Evolutionary conservation across 2,113 vertebrate species (phyloP).

Genomic region (Stomatorhinus ivindoensis): DNA sequence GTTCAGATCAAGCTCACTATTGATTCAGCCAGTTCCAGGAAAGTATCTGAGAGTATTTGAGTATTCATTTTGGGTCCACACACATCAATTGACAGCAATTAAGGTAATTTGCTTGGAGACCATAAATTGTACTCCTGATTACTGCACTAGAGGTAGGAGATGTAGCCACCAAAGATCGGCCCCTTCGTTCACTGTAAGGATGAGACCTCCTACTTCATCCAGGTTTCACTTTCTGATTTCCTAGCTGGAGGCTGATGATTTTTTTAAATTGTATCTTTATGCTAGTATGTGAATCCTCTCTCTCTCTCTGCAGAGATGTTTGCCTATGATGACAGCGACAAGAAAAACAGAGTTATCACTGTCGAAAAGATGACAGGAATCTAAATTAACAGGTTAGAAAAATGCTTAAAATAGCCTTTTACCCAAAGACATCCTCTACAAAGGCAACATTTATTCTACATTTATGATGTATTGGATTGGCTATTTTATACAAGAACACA

Average conservation of each 20-base stretch:
- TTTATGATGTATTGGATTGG: background rate
- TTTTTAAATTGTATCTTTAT: background rate
- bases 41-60: background rate
- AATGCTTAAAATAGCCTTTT: background rate
- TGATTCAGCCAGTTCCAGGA: background rate
- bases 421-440: background rate
- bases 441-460: background rate
- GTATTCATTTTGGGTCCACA: background rate
- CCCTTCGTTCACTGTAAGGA: background rate
- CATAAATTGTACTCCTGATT: constrained; percentile 1
- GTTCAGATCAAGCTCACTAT: background rate
- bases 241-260: background rate
- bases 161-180: background rate
- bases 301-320: background rate
- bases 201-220: background rate
- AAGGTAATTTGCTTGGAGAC: background rate
- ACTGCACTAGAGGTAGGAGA: background rate
- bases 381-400: background rate
- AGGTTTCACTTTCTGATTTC: background rate
- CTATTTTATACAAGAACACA: background rate
- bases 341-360: background rate
- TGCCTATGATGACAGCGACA: background rate
- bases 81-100: background rate
- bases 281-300: background rate
- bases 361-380: background rate